phyloP scores from a whole-genome alignment of 2,113 vertebrate species.

The Cinclus mexicanus region DNA sequence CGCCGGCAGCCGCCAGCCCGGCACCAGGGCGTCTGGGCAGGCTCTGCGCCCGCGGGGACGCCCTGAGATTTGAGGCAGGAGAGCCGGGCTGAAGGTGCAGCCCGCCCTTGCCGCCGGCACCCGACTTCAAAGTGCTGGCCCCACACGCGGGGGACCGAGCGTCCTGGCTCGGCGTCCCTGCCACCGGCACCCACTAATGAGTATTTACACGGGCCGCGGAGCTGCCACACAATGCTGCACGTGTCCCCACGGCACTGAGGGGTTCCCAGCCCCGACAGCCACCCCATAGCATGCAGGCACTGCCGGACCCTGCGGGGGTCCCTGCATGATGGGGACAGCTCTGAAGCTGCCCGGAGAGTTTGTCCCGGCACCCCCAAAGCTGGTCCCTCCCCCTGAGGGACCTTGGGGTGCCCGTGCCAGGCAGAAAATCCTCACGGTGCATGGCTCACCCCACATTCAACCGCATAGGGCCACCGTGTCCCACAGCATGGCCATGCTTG shows the following conservation, averaged over 20 bases:
- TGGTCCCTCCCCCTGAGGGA: accelerated
- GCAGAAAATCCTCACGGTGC: not conserved
- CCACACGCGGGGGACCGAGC: not conserved
- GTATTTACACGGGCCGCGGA: not conserved
- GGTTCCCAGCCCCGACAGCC: not conserved
- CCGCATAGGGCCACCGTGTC: not conserved
- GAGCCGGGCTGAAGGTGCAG: not conserved
- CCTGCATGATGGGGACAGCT: not conserved
- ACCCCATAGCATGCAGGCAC: accelerated
- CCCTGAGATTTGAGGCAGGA: not conserved
- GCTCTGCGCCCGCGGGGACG: not conserved
- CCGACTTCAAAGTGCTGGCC: not conserved
- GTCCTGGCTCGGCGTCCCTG: not conserved
- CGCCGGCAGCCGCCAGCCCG: not conserved
- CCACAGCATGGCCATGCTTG: not conserved
- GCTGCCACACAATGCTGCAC: not conserved
- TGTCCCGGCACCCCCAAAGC: not conserved
- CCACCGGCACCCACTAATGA: not conserved
- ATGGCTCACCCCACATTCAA: not conserved
- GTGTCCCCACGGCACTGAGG: not conserved
- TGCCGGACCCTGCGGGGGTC: not conserved
- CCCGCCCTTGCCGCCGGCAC: not conserved
- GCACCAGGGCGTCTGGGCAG: not conserved
- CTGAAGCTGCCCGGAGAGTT: not conserved
- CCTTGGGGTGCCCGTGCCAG: not conserved